Evolutionary conservation across 1,140 invertebrate genomes (phyloP).

Genomic region (Reticulitermes speratus): DNA sequence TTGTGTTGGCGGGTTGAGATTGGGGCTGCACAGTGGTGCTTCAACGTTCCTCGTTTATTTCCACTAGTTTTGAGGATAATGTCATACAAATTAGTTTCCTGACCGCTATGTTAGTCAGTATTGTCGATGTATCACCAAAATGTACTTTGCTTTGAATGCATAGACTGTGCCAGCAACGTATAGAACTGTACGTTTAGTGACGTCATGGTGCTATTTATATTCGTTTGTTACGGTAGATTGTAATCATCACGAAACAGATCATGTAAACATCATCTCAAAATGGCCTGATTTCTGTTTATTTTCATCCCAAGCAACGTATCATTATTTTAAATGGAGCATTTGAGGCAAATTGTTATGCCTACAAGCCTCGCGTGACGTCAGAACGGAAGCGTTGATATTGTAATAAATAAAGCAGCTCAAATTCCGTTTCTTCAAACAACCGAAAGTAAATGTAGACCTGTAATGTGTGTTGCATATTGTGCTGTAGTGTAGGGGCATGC

Average conservation of each 20-base stretch:
- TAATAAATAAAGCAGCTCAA: background rate
- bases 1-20: no score
- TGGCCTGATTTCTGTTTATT: conserved; percentile 11
- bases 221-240: background rate
- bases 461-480: background rate
- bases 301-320: background rate
- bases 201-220: background rate
- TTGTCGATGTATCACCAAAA: background rate
- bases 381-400: background rate
- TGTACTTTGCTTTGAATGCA: background rate
- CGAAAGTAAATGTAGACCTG: no score
- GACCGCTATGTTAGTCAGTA: background rate
- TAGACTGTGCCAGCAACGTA: background rate
- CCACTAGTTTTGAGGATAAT: no score
- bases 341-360: background rate
- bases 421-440: background rate
- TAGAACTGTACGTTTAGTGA: background rate
- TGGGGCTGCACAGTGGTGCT: no score
- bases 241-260: background rate
- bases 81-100: background rate
- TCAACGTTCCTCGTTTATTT: no score
- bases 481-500: no score
- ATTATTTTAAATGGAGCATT: background rate
- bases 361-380: background rate
- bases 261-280: background rate